Evolutionary conservation across 1,140 invertebrate species (phyloP).

Genomic region (Hyles euphorbiae): DNA sequence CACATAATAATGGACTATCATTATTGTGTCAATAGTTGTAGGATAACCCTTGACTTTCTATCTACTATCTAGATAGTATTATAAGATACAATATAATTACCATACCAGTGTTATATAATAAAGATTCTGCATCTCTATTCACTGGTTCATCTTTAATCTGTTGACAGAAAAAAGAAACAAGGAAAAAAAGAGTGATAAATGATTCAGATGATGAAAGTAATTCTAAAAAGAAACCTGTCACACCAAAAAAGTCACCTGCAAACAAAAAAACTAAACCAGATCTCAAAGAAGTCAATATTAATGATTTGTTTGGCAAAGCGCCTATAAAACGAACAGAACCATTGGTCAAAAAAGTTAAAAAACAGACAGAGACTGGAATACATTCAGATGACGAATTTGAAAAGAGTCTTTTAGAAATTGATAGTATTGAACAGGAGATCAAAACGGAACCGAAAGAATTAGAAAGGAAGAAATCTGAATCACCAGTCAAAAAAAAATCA

Average conservation of each 20-base stretch:
- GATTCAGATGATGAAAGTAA: slow-evolving; percentile 60
- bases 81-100: too few relatives aligned
- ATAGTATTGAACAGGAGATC: slow-evolving; percentile 46
- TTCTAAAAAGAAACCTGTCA: slow-evolving; percentile 35
- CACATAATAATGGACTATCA: too few relatives aligned
- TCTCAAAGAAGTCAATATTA: slow-evolving; percentile 55
- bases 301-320: slow-evolving; percentile 54
- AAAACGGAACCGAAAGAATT: slow-evolving; percentile 1
- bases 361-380: slow-evolving; percentile 73
- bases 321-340: slow-evolving; percentile 65
- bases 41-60: neutral
- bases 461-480: slow-evolving; percentile 5
- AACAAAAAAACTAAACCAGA: slow-evolving; percentile 37
- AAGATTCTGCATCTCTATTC: slow-evolving; percentile 6
- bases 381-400: slow-evolving; percentile 83
- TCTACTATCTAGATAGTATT: too few relatives aligned
- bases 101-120: slow-evolving; percentile 10
- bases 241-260: slow-evolving; percentile 11
- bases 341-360: slow-evolving; percentile 55
- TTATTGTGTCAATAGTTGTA: too few relatives aligned
- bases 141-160: too few relatives aligned
- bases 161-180: slow-evolving; percentile 47
- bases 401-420: slow-evolving; percentile 79
- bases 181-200: slow-evolving; percentile 47
- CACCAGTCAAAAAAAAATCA: slow-evolving; percentile 9